Conservation (phyloP, 2,888 invertebrate species). For the Dynastes hyllus region DNA sequence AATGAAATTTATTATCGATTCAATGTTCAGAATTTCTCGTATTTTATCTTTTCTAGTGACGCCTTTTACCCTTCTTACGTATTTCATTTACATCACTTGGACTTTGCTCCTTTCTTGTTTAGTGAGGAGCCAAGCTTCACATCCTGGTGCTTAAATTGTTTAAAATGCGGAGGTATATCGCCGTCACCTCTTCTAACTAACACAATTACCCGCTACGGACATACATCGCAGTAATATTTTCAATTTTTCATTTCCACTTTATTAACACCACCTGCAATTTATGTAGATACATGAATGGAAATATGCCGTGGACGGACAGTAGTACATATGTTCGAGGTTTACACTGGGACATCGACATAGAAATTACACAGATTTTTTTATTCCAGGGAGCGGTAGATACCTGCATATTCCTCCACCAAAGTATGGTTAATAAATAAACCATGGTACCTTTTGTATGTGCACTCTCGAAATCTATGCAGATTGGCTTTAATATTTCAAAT, state of each 20-base stretch:
- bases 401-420: background rate
- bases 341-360: background rate
- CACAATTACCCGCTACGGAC: background rate
- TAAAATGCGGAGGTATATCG: no score
- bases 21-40: no score
- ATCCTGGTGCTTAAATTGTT: no score
- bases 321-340: no score
- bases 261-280: background rate
- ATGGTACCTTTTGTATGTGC: background rate
- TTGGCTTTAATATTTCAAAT: slow-evolving; percentile 46
- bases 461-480: background rate
- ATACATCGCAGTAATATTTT: background rate
- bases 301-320: background rate
- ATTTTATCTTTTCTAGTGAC: no score
- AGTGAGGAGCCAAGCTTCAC: no score
- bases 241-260: slow-evolving; percentile 11
- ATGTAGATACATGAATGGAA: background rate
- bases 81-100: no score
- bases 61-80: no score
- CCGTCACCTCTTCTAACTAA: no score
- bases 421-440: background rate
- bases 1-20: no score
- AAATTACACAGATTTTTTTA: slow-evolving; percentile 1
- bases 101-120: no score
- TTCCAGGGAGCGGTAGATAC: background rate